Evolutionary conservation across 1,140 invertebrate genomes (phyloP).

Genomic region (Trichomalopsis sarcophagae): DNA sequence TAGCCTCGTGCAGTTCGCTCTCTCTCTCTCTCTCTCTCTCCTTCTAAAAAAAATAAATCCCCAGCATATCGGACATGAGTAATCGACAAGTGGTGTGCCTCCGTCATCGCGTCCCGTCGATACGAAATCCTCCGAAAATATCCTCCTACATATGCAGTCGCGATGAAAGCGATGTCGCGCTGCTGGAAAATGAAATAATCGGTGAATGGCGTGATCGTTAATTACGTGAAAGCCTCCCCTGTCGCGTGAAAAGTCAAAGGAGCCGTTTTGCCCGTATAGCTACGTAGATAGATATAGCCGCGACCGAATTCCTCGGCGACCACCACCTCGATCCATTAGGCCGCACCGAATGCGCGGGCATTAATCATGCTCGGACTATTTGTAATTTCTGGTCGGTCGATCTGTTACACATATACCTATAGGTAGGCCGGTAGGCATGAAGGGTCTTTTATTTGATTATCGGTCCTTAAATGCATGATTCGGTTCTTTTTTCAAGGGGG

Average conservation of each 20-base stretch:
- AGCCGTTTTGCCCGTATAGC: not conserved
- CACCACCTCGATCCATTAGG: conserved; percentile 10
- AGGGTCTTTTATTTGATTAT: conserved; percentile 8
- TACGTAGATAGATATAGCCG: not conserved
- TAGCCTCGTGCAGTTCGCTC: too few relatives aligned
- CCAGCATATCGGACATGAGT: not conserved
- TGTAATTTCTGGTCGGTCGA: not conserved
- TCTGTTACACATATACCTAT: not conserved
- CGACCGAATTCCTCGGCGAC: not conserved
- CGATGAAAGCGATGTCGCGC: not conserved
- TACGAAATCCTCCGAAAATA: not conserved
- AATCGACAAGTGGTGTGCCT: not conserved
- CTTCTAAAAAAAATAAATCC: too few relatives aligned
- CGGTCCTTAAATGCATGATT: not conserved
- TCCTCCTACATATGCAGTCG: not conserved
- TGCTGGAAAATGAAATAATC: conserved; percentile 7
- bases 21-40: too few relatives aligned
- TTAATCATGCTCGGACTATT: conserved; percentile 11
- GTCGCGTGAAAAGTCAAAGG: not conserved
- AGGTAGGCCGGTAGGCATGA: not conserved
- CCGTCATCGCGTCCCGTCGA: not conserved
- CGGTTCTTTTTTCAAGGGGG: not conserved
- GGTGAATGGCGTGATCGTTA: conserved; percentile 16
- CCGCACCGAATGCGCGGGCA: not conserved
- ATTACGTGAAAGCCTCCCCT: conserved; percentile 1